These are phyloP conservation scores for Thaumatotibia leucotreta DNA, from an alignment of 1,140 invertebrate genomes.

Conservation along the genomic window DNA sequence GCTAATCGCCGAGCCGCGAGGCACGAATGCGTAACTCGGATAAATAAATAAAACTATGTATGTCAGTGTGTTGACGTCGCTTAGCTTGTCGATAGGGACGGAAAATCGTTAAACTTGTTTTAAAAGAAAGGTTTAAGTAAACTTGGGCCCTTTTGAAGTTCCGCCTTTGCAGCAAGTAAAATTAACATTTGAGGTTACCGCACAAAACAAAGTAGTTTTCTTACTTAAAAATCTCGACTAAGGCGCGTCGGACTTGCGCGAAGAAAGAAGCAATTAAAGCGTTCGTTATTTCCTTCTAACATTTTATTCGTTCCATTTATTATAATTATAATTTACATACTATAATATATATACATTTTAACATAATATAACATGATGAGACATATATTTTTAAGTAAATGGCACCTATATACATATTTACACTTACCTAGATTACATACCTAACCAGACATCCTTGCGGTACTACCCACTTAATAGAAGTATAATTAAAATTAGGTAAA, in stretches of 20 bases:
- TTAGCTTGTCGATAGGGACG: slow-evolving; percentile 30
- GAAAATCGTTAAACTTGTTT: slow-evolving; percentile 16
- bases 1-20: slow-evolving; percentile 43
- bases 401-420: too few relatives aligned
- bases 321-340: too few relatives aligned
- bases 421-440: too few relatives aligned
- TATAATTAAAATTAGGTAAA: too few relatives aligned
- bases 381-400: too few relatives aligned
- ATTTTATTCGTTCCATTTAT: too few relatives aligned
- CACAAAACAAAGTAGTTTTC: background rate
- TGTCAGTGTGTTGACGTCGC: slow-evolving; percentile 60
- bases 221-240: background rate
- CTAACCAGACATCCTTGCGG: too few relatives aligned
- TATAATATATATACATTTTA: too few relatives aligned
- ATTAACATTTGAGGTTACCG: slow-evolving; percentile 10
- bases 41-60: slow-evolving; percentile 67
- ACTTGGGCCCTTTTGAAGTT: slow-evolving; percentile 5
- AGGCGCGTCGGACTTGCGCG: background rate
- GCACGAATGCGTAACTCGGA: slow-evolving; percentile 49
- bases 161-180: background rate
- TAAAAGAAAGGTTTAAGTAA: slow-evolving; percentile 9
- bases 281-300: too few relatives aligned
- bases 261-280: background rate
- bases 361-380: too few relatives aligned
- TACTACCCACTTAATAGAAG: too few relatives aligned